Percentiles rank a stretch among this genome's conserved stretches.
Conservation (phyloP, 2,888 invertebrate genomes). For the Amphimallon solstitiale region DNA sequence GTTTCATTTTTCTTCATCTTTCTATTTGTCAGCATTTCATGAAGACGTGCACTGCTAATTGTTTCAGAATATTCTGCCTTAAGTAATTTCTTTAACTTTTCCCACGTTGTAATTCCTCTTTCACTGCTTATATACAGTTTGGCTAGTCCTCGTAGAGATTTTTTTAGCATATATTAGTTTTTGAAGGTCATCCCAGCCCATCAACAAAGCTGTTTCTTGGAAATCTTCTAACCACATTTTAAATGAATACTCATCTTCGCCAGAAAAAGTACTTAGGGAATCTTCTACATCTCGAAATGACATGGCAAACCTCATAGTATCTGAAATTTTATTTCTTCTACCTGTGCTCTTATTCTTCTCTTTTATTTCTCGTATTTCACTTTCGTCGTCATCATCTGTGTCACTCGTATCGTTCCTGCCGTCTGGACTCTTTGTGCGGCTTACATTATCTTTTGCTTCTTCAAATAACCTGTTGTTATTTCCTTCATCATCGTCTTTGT, state of each 20-base stretch:
- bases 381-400: neutral
- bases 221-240: constrained; percentile 48
- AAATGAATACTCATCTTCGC: neutral
- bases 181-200: constrained; percentile 49
- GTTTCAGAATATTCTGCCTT: constrained; percentile 46
- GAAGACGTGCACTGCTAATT: constrained; percentile 43
- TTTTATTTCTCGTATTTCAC: neutral
- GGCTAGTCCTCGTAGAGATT: too few species aligned
- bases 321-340: neutral
- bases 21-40: constrained; percentile 44
- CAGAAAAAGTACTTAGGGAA: neutral
- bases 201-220: constrained; percentile 48
- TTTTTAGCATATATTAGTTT: constrained; percentile 51
- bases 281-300: neutral
- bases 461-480: neutral
- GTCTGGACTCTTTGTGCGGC: neutral
- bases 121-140: too few species aligned
- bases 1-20: constrained; percentile 54
- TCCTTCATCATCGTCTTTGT: neutral
- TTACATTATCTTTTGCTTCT: neutral
- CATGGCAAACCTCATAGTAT: neutral
- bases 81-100: constrained; percentile 43
- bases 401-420: neutral
- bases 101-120: constrained; percentile 46
- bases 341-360: neutral